Conservation (phyloP, 2,797 vertebrate genomes). For the Alectoris magna region DNA sequence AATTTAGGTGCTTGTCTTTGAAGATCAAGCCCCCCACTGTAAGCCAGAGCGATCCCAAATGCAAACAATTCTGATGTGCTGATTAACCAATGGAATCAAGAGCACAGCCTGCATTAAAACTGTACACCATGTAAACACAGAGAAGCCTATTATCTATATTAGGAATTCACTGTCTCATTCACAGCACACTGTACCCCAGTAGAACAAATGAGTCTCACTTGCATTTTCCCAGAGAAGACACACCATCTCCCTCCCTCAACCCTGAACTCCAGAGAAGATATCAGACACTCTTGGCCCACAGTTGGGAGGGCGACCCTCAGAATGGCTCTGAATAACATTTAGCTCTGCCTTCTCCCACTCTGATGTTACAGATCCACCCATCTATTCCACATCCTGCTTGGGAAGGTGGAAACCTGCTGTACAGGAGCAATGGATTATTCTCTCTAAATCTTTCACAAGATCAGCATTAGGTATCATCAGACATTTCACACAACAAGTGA, state of each 20-base stretch:
- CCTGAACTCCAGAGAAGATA: neutral
- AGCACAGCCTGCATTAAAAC: neutral
- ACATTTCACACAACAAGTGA: neutral
- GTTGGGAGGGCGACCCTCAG: neutral
- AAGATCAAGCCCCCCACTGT: neutral
- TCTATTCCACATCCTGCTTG: rapidly evolving
- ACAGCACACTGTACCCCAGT: neutral
- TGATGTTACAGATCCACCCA: rapidly evolving
- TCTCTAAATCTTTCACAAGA: neutral
- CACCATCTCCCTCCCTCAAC: neutral
- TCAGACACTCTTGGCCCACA: rapidly evolving
- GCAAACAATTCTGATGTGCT: slow-evolving; percentile 12
- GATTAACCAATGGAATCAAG: neutral
- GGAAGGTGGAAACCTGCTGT: neutral
- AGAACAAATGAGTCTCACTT: neutral
- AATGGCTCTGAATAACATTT: neutral
- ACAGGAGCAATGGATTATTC: neutral
- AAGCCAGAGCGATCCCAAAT: slow-evolving; percentile 5
- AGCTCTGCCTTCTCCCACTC: neutral
- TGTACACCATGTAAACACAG: neutral
- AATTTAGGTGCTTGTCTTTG: slow-evolving; percentile 37
- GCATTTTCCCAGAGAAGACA: neutral
- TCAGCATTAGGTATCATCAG: neutral
- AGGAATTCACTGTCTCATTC: slow-evolving; percentile 12
- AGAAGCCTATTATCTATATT: slow-evolving; percentile 10